Evolutionary conservation across 2,113 vertebrate species (phyloP), one percentile per base, ranked within the genome.

Genomic region (Aythya baeri): DNA sequence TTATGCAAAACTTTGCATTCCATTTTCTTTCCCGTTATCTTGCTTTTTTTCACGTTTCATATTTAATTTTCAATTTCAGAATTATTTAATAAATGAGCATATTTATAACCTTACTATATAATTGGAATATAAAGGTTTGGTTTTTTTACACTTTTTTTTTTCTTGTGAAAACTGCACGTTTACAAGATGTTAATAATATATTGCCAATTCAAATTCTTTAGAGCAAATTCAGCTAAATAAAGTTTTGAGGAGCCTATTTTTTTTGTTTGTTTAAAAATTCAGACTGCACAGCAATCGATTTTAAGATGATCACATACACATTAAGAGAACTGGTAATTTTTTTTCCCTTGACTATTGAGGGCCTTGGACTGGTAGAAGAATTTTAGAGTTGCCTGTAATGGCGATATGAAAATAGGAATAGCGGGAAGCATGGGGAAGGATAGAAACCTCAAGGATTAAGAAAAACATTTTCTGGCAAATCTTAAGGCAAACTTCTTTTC

Each of bases 391-490:
- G 72, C 49, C 72, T 83, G 43, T 59, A 89, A 74, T 7, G 44
- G 32, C 1, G 5, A 91, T 57, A 70, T 93, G 93, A 95, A 93
- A 95, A 96, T 73, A 95, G 66, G 88, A 90, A 86, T 75, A 94
- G 73, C n/a, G 26, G 80, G 76, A 96, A 95, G 46, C 13, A 15
- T 93, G 80, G 90, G 32, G 79, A 94, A 86, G 86, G 87, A 78
- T 13, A 83, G 43, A 96, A 96, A 93, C 86, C 86, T 93, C 93
- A 96, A 58, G 86, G 75, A 93, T 43, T 81, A 90, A 91, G 86
- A 83, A 73, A 96, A 92, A 63, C 3, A 1, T 38, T 81, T 83
- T 72, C 70, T 91, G 86, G 70, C 23, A 68, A 87, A 78, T 43
- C 43, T 26, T 77, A 59, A 80, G 54, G 50, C 22, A 23, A 23